Evolutionary conservation across 2,797 vertebrate species (phyloP).

Genomic region (Vultur gryphus): DNA sequence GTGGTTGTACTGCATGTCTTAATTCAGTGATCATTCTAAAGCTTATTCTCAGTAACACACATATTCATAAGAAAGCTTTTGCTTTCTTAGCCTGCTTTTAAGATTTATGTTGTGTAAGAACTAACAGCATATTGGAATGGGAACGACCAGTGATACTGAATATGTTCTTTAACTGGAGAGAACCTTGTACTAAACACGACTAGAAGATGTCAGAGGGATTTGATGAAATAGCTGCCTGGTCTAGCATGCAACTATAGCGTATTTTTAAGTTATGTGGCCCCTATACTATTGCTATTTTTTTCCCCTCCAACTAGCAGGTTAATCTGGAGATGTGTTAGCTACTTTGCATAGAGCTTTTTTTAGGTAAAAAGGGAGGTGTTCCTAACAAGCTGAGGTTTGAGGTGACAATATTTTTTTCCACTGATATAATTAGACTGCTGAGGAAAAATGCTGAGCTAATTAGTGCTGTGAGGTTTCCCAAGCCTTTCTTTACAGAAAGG

Average conservation of each 20-base stretch:
- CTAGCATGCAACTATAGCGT: fast-evolving
- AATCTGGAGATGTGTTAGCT: background rate
- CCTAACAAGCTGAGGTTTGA: background rate
- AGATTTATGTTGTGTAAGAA: background rate
- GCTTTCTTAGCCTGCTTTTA: background rate
- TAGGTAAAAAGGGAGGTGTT: background rate
- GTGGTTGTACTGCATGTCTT: background rate
- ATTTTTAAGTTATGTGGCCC: background rate
- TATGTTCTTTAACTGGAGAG: background rate
- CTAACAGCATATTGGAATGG: background rate
- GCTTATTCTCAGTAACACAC: background rate
- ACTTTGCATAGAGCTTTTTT: background rate
- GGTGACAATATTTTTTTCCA: background rate
- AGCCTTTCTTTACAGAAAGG: background rate
- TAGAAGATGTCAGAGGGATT: background rate
- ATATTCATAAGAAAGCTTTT: background rate
- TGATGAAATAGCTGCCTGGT: background rate
- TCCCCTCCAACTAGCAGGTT: background rate
- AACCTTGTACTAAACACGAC: background rate
- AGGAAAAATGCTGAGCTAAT: background rate
- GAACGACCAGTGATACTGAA: background rate
- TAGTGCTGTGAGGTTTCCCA: background rate
- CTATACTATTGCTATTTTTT: background rate
- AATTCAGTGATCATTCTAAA: background rate
- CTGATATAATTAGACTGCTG: background rate